Evolutionary conservation across 2,888 invertebrate species (phyloP), one percentile per base, ranked within the genome.

Genomic region (Ashinkailepas kermadecensis): DNA sequence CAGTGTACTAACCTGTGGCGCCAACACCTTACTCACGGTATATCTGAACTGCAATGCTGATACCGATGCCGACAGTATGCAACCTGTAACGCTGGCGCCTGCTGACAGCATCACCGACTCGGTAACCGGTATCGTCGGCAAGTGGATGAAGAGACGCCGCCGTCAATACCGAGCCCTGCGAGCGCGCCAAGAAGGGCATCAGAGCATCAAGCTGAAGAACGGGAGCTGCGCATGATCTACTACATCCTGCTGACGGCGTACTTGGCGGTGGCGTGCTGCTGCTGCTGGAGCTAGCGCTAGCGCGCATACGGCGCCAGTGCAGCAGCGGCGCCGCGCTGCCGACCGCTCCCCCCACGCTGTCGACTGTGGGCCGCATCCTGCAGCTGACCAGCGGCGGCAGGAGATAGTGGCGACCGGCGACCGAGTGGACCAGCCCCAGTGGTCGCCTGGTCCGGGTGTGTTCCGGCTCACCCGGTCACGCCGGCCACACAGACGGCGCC

Each of bases 201-300:
- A 92, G 70, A 95, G 95, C 86, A 90, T 95, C 0, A 92, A 92
- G 86, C 88, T 95, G 11, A 88, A 92, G 83, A 93, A 94, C 86
- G 90, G 8, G 95, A 95, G 87, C 90, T 95, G 0, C 87, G 91
- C 85, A 92, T 94, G 90, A 95, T 95, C 0, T 95, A 95, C 86
- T 89, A 92, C 84, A 92, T 95, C 2, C 93, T 94, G 18, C 70
- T 79, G 64, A 13, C 81, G 23, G 74, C 74, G 0, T 74, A 74
- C 74, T 54, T 18, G 54, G 7, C 9, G 8, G 54, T 3, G 12
- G 21, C 23, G 65, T 11, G n/a, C 79, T 70, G 25, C 13, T 39
- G 23, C 74, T 65, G 57, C 89, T 86, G 18, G 74, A 74, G 54
- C 54, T 74, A 18, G 18, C 54, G 18, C 39, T 74, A 13, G 12